Percentiles rank a stretch among this genome's conserved stretches.
phyloP scores from a whole-genome alignment of 2,113 vertebrate genomes.

The Aptenodytes forsteri region DNA sequence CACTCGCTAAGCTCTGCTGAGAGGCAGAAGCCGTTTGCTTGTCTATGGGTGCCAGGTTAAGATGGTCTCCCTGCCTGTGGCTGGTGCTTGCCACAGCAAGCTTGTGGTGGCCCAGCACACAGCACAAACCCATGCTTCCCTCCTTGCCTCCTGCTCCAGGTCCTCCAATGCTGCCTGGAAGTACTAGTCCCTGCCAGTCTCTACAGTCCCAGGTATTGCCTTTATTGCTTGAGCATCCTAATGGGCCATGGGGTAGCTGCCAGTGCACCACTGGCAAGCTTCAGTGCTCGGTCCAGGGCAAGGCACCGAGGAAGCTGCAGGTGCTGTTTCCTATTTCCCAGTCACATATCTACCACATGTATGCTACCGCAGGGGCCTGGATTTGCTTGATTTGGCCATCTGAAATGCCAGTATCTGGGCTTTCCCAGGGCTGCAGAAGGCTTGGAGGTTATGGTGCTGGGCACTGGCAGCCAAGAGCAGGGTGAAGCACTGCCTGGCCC shows the following conservation, averaged over 20 bases:
- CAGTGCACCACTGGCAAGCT: not conserved
- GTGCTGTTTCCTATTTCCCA: not conserved
- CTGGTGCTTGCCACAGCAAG: not conserved
- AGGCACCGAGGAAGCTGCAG: not conserved
- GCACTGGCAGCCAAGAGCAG: not conserved
- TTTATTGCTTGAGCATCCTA: not conserved
- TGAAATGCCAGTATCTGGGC: not conserved
- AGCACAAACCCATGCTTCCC: not conserved
- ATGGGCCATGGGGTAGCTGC: not conserved
- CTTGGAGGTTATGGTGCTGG: not conserved
- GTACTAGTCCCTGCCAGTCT: not conserved
- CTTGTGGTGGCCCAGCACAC: not conserved
- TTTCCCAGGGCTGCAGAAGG: not conserved
- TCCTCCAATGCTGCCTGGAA: not conserved
- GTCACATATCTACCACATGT: not conserved
- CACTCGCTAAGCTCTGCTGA: not conserved
- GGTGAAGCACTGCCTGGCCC: not conserved
- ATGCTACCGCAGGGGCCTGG: not conserved
- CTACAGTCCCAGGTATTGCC: not conserved
- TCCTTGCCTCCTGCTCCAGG: not conserved
- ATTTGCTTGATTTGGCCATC: not conserved
- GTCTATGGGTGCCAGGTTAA: not conserved
- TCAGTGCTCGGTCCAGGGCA: not conserved
- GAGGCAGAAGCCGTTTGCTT: not conserved
- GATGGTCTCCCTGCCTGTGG: not conserved